Evolutionary conservation across 2,113 vertebrate species (phyloP).

Genomic region (Phainopepla nitens): DNA sequence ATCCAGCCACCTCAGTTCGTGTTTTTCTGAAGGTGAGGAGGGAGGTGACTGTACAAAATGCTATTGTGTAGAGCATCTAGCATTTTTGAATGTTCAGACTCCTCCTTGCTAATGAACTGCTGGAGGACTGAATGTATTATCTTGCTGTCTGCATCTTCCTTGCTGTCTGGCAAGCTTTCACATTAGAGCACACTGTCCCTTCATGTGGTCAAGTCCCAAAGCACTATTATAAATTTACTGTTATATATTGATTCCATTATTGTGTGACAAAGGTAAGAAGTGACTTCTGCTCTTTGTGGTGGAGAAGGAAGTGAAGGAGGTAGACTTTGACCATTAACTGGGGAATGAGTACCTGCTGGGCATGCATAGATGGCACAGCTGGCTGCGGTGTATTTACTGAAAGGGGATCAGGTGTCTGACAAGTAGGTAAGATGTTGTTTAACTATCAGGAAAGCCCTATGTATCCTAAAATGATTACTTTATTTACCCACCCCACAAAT

Average conservation of each 20-base stretch:
- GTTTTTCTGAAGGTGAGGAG: background rate
- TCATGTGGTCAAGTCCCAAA: background rate
- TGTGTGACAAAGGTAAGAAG: background rate
- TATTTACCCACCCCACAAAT: background rate
- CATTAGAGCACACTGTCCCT: background rate
- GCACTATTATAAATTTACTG: background rate
- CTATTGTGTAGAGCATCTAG: background rate
- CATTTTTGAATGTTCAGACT: background rate
- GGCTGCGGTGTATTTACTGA: background rate
- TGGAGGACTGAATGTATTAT: background rate
- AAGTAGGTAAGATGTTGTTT: background rate
- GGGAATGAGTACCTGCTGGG: background rate
- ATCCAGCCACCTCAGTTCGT: background rate
- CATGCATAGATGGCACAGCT: background rate
- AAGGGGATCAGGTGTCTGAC: background rate
- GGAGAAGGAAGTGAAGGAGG: background rate
- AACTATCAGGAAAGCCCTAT: background rate
- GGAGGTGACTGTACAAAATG: background rate
- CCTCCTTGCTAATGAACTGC: background rate
- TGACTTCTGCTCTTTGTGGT: background rate
- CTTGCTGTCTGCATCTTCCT: background rate
- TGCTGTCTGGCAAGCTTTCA: background rate
- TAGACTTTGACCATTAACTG: background rate
- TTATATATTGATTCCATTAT: background rate
- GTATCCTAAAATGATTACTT: background rate